Evolutionary conservation across 2,113 vertebrate genomes (phyloP), one percentile per base, ranked within the genome.

Genomic region (Anas platyrhynchos): DNA sequence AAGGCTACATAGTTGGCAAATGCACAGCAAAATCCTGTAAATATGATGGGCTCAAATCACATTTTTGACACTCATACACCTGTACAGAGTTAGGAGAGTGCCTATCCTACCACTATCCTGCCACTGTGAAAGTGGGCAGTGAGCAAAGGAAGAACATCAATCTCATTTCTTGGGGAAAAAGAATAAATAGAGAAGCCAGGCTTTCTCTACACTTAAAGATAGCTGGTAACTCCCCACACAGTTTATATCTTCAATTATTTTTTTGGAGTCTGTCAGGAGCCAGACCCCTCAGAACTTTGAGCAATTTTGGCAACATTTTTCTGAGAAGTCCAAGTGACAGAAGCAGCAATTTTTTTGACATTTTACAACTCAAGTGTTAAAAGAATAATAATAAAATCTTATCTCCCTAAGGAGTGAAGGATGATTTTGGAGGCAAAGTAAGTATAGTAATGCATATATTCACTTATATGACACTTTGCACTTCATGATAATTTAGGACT

Each of bases 401-500:
- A 29, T 77, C 29, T 91, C 46, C 50, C 44, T 71, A 50, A 18
- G 27, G 38, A 67, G 72, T 23, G 69, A n/a, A 29, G 54, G 58
- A 74, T 36, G 13, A 82, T 55, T 92, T 46, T 82, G 66, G 27
- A 83, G 76, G 34, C 75, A 48, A 81, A 84, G 27, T 59, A 90
- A 73, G 76, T 32, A 71, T 32, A 75, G 56, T 83, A 62, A 48
- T 87, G 44, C 2, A 4, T 48, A 66, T 11, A 11, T 8, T 86
- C 26, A 73, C 38, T 85, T 88, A 48, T 66, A 63, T 14, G 41
- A 75, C 75, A 71, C 17, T 55, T 77, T 68, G 77, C 48, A 88
- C 27, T 14, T 85, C 36, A 78, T 29, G 66, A 59, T 93, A 89
- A 93, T 90, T 86, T 88, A 89, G 32, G 69, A 61, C 66, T 86